Base-by-base conservation (phyloP, 2,113 vertebrate species). In the Bagarius yarrelli region DNA sequence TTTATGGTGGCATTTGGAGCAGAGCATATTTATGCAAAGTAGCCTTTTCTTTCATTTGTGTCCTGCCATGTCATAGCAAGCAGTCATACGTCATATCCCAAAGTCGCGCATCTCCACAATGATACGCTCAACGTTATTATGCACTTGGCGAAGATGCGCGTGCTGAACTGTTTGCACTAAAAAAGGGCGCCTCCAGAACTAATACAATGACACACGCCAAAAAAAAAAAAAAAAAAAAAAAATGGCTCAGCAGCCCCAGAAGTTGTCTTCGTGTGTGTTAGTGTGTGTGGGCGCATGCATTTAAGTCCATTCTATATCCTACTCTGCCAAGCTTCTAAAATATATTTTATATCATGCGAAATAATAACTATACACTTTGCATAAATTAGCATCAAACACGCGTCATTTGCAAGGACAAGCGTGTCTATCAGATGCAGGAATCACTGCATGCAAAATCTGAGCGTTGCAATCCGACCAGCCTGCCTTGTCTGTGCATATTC, bases 341-440 rank as follows among this genome's bases (percentile, higher is more conserved):
- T 73, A 73, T 73, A 34, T 73, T 32, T 73, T 23, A 32, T 14
- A 73, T 83, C 61, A 83, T 81, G 82, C 34, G 55, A 76, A 78
- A 84, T 59, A 86, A 86, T 84, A 84, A 82, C 76, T 77, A 27
- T 81, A 85, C 81, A 73, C 74, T 89, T 85, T 85, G 78, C 67
- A 79, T 85, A 69, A 83, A 84, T 80, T 72, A 79, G 44, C 61
- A 79, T 47, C 30, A 44, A 53, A 69, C 83, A 78, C 53, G 70
- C 57, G 78, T 71, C 83, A 79, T 73, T 70, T 73, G 70, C 60
- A 74, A 64, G 61, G 50, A 40, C 63, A 69, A 79, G 63, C 50
- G 36, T 61, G 56, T 23, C 50, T 75, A 71, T 27, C 61, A 84
- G 70, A 81, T 75, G 44, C 3, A 30, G 70, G 55, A 57, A 81